A percentile compares a stretch with the other conserved stretches of the same genome.
Evolutionary conservation across 2,113 vertebrate genomes (phyloP).

Genomic region (Pycnonotus jocosus): DNA sequence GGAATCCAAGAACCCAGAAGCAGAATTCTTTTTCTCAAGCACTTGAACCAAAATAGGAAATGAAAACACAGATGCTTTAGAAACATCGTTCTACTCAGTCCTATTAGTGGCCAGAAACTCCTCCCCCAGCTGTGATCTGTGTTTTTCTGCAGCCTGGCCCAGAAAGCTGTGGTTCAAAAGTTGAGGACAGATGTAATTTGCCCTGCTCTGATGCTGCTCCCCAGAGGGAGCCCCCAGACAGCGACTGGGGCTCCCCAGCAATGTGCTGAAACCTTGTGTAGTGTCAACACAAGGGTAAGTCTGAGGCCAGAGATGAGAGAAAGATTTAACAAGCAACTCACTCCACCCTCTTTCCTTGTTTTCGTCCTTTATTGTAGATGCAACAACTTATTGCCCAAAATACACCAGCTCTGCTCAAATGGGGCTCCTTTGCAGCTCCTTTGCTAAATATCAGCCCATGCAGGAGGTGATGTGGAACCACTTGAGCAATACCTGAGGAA

Average conservation of each 20-base stretch:
- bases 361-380: not conserved
- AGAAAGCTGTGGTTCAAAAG: not conserved
- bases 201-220: not conserved
- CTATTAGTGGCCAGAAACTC: not conserved
- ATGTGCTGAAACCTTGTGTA: accelerated
- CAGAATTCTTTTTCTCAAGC: not conserved
- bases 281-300: accelerated
- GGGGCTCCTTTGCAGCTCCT: not conserved
- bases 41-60: not conserved
- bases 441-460: not conserved
- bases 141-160: not conserved
- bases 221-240: not conserved
- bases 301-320: not conserved
- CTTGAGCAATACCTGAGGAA: not conserved
- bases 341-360: not conserved
- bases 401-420: not conserved
- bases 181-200: not conserved
- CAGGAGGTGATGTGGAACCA: not conserved
- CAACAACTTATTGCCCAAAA: not conserved
- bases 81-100: not conserved
- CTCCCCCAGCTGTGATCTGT: not conserved
- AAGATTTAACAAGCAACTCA: not conserved
- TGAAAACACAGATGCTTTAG: conserved; percentile 12
- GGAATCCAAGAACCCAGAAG: not conserved
- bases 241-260: accelerated